These are phyloP conservation scores for Liparis tanakae DNA, from an alignment of 2,797 vertebrate genomes.

Conservation along the genomic window DNA sequence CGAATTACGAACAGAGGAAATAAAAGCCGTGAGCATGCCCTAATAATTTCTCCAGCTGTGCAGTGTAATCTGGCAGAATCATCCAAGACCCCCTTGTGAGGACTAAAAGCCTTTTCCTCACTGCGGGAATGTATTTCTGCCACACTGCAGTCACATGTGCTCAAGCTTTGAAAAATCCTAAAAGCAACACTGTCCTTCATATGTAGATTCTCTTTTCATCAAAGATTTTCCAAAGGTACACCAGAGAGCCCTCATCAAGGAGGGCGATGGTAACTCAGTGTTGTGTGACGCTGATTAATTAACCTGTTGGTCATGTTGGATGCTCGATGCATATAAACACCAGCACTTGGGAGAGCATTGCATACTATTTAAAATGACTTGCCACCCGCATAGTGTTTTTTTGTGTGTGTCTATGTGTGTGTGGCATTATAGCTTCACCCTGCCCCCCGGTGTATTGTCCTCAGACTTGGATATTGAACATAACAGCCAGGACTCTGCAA, in stretches of 20 bases:
- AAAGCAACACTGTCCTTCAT: slow-evolving; percentile 47
- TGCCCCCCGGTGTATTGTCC: slow-evolving; percentile 38
- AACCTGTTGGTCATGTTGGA: slow-evolving; percentile 47
- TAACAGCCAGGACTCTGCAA: slow-evolving; percentile 14
- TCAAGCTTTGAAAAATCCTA: slow-evolving; percentile 60
- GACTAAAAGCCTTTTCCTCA: slow-evolving; percentile 68
- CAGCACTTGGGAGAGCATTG: slow-evolving; percentile 9
- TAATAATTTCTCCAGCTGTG: slow-evolving; percentile 77
- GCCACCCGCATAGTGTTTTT: slow-evolving; percentile 6
- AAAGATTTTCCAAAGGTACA: slow-evolving; percentile 18
- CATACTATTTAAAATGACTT: slow-evolving; percentile 31
- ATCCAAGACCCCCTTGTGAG: slow-evolving; percentile 68
- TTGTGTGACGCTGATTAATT: slow-evolving; percentile 59
- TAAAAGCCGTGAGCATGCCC: slow-evolving; percentile 50
- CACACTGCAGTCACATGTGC: slow-evolving; percentile 55
- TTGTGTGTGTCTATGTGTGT: slow-evolving; percentile 3
- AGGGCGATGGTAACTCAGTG: slow-evolving; percentile 20
- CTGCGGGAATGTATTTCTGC: slow-evolving; percentile 68
- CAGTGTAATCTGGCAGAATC: slow-evolving; percentile 70
- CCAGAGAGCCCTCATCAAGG: slow-evolving; percentile 22
- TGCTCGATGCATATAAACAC: slow-evolving; percentile 37
- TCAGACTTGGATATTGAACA: slow-evolving; percentile 23
- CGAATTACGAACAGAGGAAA: slow-evolving; percentile 59
- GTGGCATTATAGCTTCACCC: slow-evolving; percentile 34
- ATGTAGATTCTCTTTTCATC: slow-evolving; percentile 42